These are phyloP conservation scores for Spodoptera exigua DNA, from an alignment of 2,888 invertebrate species.

Conservation along the genomic window DNA sequence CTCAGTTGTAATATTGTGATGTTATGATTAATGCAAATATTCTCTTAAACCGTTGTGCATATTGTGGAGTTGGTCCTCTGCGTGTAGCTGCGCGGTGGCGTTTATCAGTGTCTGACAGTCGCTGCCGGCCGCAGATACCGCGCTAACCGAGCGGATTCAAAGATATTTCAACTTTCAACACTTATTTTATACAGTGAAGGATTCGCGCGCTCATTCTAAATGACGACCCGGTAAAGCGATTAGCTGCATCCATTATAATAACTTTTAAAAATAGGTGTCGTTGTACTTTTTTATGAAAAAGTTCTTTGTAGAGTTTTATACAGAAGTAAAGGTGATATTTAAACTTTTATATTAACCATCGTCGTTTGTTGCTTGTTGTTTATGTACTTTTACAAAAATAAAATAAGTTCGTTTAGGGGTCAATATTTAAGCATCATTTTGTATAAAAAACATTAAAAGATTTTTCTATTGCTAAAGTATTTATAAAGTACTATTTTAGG, in stretches of 20 bases:
- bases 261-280: slow-evolving; percentile 6
- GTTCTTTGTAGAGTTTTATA: background rate
- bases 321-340: background rate
- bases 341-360: too few relatives aligned
- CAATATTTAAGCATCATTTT: too few relatives aligned
- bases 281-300: background rate
- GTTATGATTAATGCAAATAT: too few relatives aligned
- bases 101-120: slow-evolving; percentile 70
- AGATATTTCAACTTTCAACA: slow-evolving; percentile 72
- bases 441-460: too few relatives aligned
- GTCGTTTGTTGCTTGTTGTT: too few relatives aligned
- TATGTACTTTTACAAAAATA: too few relatives aligned
- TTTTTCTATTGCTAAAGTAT: too few relatives aligned
- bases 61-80: slow-evolving; percentile 10
- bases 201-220: slow-evolving; percentile 52
- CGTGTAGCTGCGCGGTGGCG: slow-evolving; percentile 28
- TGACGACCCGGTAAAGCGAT: slow-evolving; percentile 39
- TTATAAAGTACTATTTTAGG: too few relatives aligned
- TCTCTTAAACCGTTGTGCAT: background rate
- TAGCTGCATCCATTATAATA: slow-evolving; percentile 23
- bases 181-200: slow-evolving; percentile 65
- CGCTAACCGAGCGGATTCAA: slow-evolving; percentile 59
- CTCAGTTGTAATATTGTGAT: too few relatives aligned
- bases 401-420: too few relatives aligned
- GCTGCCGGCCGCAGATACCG: slow-evolving; percentile 66